These are phyloP conservation scores for Bostrychus sinensis DNA, from an alignment of 2,113 vertebrate species.

Conservation along the genomic window DNA sequence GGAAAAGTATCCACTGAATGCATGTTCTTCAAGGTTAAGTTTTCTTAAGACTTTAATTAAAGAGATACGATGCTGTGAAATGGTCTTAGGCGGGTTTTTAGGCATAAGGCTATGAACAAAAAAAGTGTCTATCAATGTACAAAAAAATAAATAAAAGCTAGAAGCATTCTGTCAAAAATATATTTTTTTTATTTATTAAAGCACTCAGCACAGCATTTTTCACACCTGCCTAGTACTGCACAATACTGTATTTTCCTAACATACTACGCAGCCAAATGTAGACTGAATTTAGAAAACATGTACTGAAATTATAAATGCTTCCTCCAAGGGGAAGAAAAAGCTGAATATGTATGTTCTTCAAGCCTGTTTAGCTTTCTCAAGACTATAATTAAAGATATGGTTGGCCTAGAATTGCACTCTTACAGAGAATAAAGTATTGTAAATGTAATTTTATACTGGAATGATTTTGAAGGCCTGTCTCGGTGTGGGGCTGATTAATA, in stretches of 20 bases:
- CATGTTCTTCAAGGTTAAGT: slow-evolving; percentile 2
- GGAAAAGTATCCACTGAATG: neutral
- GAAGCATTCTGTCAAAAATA: too few species aligned
- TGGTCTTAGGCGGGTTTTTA: too few species aligned
- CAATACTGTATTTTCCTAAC: too few species aligned
- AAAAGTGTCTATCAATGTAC: too few species aligned
- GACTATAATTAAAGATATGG: neutral
- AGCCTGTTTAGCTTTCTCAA: neutral
- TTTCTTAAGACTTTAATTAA: neutral
- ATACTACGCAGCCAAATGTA: neutral
- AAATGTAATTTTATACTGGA: slow-evolving; percentile 14
- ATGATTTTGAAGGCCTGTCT: slow-evolving; percentile 19
- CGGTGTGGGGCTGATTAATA: slow-evolving; percentile 39
- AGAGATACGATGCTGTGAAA: too few species aligned
- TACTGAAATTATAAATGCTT: neutral
- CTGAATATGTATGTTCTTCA: slow-evolving; percentile 1
- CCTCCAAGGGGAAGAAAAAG: neutral
- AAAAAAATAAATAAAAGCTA: too few species aligned
- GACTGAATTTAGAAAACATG: neutral
- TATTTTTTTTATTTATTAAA: too few species aligned
- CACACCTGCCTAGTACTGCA: too few species aligned
- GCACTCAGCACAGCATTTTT: too few species aligned
- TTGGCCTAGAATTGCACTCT: slow-evolving; percentile 11
- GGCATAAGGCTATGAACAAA: too few species aligned
- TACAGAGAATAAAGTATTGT: slow-evolving; percentile 1